Evolutionary conservation across 2,113 vertebrate genomes (phyloP).

Genomic region (Gavia stellata): DNA sequence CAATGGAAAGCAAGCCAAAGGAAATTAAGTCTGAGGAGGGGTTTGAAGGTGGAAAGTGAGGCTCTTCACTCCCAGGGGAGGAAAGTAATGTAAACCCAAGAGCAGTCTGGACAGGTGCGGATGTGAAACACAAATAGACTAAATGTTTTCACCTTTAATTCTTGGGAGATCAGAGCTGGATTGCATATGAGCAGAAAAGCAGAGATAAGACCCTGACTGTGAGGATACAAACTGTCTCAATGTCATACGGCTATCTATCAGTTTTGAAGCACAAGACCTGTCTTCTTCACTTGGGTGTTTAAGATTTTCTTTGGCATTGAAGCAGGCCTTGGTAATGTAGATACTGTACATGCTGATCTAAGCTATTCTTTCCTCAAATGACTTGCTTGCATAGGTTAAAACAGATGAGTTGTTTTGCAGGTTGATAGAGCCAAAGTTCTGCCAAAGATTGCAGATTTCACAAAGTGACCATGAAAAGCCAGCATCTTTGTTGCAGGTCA

Average conservation of each 20-base stretch:
- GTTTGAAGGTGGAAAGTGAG: neutral
- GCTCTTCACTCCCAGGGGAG: neutral
- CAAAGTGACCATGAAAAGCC: neutral
- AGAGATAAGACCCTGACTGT: neutral
- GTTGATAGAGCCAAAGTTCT: neutral
- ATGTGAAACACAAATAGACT: neutral
- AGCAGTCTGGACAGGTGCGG: neutral
- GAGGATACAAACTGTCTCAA: neutral
- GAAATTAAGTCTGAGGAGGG: neutral
- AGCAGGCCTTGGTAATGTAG: neutral
- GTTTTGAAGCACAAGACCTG: neutral
- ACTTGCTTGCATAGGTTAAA: neutral
- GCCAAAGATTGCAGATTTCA: neutral
- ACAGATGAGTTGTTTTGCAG: neutral
- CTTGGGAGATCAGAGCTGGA: neutral
- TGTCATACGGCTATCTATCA: fast-evolving
- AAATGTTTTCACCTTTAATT: neutral
- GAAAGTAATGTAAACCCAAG: neutral
- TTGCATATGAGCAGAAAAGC: neutral
- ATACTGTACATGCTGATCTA: neutral
- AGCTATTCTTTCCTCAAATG: neutral
- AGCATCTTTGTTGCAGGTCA: neutral
- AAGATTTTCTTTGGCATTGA: neutral
- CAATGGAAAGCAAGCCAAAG: neutral
- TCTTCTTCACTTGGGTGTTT: neutral